A percentile compares a stretch with the other conserved stretches of the same genome.
Conservation (phyloP, 1,140 invertebrate species). For the Contarinia nasturtii region DNA sequence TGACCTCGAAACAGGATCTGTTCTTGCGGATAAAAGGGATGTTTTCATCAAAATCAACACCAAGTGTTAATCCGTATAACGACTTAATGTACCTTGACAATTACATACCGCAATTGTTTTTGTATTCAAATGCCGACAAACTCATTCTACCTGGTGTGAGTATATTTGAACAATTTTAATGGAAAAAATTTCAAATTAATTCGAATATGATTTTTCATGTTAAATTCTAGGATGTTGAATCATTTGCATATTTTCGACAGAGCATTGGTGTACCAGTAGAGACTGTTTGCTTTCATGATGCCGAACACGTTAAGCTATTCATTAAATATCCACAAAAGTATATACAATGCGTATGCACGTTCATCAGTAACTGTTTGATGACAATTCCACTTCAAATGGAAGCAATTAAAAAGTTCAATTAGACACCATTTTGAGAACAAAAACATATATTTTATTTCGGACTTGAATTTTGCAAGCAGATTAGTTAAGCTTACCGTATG, state of each 20-base stretch:
- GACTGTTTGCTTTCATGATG: constrained; percentile 36
- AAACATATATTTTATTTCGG: no score
- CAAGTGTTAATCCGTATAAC: constrained; percentile 25
- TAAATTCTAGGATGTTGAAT: constrained; percentile 37
- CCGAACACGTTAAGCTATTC: constrained; percentile 49
- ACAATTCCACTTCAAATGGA: no score
- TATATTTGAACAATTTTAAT: constrained; percentile 1
- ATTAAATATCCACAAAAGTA: constrained; percentile 38
- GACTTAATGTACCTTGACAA: constrained; percentile 26
- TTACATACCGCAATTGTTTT: constrained; percentile 47
- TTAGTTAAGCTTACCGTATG: no score
- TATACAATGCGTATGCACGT: constrained; percentile 34
- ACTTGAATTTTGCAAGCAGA: no score
- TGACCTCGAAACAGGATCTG: neutral
- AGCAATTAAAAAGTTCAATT: no score
- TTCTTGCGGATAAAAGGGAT: neutral
- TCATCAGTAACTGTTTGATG: constrained; percentile 34
- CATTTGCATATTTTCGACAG: constrained; percentile 34
- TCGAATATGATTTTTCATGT: no score
- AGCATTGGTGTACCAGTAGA: constrained; percentile 37
- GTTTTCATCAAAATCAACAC: constrained; percentile 7
- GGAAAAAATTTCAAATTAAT: constrained; percentile 3
- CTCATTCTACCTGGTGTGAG: constrained; percentile 32
- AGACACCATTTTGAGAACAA: no score
- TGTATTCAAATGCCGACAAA: constrained; percentile 51